Conservation (phyloP, 2,113 vertebrate genomes). For the Cyprinus carpio region DNA sequence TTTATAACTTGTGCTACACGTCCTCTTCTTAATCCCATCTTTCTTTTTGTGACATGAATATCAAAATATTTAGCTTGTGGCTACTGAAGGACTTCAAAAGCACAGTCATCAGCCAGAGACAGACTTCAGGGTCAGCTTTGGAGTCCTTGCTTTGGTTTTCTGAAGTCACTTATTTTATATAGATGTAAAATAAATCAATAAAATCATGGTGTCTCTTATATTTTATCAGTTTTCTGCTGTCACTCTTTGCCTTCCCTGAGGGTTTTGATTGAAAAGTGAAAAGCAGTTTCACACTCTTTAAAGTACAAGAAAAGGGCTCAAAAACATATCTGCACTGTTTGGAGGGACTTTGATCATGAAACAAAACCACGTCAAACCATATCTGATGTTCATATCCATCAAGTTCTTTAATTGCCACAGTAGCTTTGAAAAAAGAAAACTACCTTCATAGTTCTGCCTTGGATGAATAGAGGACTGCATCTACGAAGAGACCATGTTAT, state of each 20-base stretch:
- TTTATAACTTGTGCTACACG: background rate
- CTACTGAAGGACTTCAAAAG: background rate
- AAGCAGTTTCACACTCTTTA: slow-evolving; percentile 38
- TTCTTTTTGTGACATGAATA: slow-evolving; percentile 24
- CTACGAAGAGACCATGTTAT: background rate
- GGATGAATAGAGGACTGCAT: background rate
- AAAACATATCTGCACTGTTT: background rate
- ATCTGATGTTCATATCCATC: slow-evolving; percentile 18
- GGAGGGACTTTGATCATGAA: slow-evolving; percentile 20
- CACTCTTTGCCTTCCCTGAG: background rate
- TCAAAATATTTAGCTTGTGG: slow-evolving; percentile 20
- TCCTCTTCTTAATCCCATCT: background rate
- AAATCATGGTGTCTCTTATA: background rate
- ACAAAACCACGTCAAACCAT: slow-evolving; percentile 18
- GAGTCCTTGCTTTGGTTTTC: background rate
- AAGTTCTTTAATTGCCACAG: background rate
- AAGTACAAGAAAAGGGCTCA: background rate
- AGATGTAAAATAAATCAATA: slow-evolving; percentile 12
- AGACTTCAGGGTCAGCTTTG: slow-evolving; percentile 15
- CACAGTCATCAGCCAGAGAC: background rate
- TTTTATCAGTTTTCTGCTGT: slow-evolving; percentile 33
- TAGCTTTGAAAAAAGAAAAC: background rate
- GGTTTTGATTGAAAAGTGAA: slow-evolving; percentile 21
- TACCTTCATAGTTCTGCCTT: background rate
- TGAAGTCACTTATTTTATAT: slow-evolving; percentile 26